Evolutionary conservation across 64 coral and sea anemone genomes (phyloP).

Genomic region (Astreopora myriophthalma): DNA sequence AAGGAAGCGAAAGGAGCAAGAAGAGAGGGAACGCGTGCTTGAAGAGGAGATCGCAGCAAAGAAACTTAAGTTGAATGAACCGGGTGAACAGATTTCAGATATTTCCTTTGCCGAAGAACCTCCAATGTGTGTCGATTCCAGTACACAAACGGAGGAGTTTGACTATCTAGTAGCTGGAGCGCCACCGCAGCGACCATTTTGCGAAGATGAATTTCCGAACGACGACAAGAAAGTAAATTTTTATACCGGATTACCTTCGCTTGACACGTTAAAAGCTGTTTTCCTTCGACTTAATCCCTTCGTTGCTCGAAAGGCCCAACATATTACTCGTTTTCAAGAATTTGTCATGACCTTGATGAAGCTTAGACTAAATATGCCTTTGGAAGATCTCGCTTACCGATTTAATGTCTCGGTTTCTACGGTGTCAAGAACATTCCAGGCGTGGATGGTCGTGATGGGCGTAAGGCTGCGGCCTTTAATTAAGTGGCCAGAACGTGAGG

Average conservation of each 20-base stretch:
- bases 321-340: not conserved
- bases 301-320: not conserved
- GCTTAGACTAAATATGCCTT: slow-evolving; percentile 34
- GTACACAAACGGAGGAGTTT: slow-evolving; percentile 69
- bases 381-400: slow-evolving; percentile 45
- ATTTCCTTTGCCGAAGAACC: not conserved
- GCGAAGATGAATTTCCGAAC: slow-evolving; percentile 40
- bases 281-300: not conserved
- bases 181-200: not conserved
- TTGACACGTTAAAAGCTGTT: slow-evolving; percentile 39
- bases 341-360: slow-evolving; percentile 20
- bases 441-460: slow-evolving; percentile 51
- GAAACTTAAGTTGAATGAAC: not conserved
- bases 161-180: slow-evolving; percentile 40
- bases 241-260: slow-evolving; percentile 60
- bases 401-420: slow-evolving; percentile 52
- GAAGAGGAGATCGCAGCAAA: not conserved
- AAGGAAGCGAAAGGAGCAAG: not conserved
- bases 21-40: not conserved
- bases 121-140: not conserved
- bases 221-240: slow-evolving; percentile 62
- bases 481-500: slow-evolving; percentile 52
- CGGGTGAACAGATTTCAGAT: not conserved
- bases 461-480: slow-evolving; percentile 27
- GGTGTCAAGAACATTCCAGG: slow-evolving; percentile 35